Base-by-base conservation (phyloP, 2,113 vertebrate species). In the Dicentrarchus labrax region DNA sequence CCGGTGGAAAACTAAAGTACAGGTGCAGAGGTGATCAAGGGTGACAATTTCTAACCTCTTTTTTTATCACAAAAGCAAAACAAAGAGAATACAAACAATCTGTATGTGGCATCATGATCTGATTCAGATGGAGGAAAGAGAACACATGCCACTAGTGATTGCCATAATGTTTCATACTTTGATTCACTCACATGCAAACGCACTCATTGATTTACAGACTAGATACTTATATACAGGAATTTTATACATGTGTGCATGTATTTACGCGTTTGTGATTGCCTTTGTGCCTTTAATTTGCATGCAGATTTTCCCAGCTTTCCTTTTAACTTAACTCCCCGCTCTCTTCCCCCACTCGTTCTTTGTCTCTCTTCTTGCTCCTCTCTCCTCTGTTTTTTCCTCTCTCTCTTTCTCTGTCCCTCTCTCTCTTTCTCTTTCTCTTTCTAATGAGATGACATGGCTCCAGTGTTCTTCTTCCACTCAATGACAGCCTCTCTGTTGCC, bases 401-500 rank as follows among this genome's bases (percentile, higher is more conserved):
- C 53, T 30, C 62, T 65, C 56, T 19, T 15, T 78, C 85, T 67
- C 72, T 30, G 30, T 2, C 6, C 2, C 50, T 30, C 50, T 73
- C 57, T 39, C 62, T 36, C 17, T 48, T 48, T 47, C 21, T 39
- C 60, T 68, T 50, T 36, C 61, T 85, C 85, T 78, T 76, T 87
- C 79, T 91, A 88, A 91, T 88, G 84, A 90, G 89, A 88, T 72
- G 78, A 86, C 82, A 84, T 62, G 81, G 86, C 86, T 78, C 82
- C 86, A 72, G 80, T 86, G 78, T 83, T 88, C 59, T 83, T 88
- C 59, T 87, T 89, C 78, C 79, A 62, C 76, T 86, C 77, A 47
- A 76, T 78, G 90, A 91, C 93, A 90, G 87, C 47, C 66, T 93
- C 88, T 88, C 83, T 90, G 79, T 93, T 90, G 91, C 91, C 91